Conservation (phyloP, 2,113 vertebrate species). For the Phylloscopus whistleri region DNA sequence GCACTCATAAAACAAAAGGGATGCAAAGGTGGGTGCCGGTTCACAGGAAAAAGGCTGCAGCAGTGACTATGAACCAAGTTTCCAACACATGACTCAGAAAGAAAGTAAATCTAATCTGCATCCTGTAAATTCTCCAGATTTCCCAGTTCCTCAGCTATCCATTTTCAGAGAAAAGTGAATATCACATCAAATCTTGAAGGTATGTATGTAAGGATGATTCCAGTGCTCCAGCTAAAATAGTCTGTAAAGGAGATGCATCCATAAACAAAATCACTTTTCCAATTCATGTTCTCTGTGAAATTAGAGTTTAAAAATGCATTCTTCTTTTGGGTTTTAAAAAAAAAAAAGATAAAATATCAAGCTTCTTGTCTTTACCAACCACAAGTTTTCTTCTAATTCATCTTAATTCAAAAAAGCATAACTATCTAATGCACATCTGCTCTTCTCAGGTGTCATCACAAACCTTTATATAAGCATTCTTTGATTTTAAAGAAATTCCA, state of each 20-base stretch:
- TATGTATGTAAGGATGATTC: not conserved
- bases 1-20: not conserved
- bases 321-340: not conserved
- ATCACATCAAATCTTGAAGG: not conserved
- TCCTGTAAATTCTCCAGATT: not conserved
- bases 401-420: not conserved
- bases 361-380: not conserved
- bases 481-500: not conserved
- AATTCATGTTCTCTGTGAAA: not conserved
- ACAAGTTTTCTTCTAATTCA: not conserved
- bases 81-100: not conserved
- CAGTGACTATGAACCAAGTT: not conserved
- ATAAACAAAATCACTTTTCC: not conserved
- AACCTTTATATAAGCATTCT: not conserved
- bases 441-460: not conserved
- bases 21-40: rapidly evolving
- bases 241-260: not conserved
- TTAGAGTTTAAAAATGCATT: not conserved
- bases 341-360: not conserved
- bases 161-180: not conserved
- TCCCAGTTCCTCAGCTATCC: not conserved
- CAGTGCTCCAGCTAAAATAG: not conserved
- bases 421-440: not conserved
- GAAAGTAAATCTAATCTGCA: not conserved
- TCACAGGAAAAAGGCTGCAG: not conserved